These are phyloP conservation scores for Coryphaenoides rupestris DNA, from an alignment of 2,113 vertebrate genomes.

Conservation along the genomic window DNA sequence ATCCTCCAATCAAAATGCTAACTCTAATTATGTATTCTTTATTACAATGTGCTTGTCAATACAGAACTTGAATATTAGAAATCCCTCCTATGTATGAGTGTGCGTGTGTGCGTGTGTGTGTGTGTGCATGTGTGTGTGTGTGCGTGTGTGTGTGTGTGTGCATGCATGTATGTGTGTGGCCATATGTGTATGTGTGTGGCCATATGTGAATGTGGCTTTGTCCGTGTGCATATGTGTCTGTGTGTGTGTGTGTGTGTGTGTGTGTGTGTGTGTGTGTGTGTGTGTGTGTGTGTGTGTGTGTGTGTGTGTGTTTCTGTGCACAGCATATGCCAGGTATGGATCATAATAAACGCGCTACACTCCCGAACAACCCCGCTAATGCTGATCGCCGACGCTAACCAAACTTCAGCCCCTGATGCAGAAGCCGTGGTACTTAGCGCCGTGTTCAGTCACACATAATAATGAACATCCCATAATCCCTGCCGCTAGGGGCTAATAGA, in stretches of 20 bases:
- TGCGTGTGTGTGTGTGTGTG: too few species aligned
- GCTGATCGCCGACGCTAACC: slow-evolving; percentile 30
- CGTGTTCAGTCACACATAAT: slow-evolving; percentile 56
- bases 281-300: slow-evolving; percentile 8
- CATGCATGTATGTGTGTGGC: neutral
- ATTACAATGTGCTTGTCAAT: too few species aligned
- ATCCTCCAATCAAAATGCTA: too few species aligned
- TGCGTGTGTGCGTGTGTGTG: neutral
- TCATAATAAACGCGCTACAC: slow-evolving; percentile 19
- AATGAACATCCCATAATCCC: slow-evolving; percentile 64
- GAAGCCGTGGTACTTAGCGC: slow-evolving; percentile 50
- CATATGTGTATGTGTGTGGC: neutral
- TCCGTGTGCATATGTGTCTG: neutral
- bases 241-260: neutral
- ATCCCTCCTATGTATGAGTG: neutral
- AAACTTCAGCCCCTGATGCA: slow-evolving; percentile 22
- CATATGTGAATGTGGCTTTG: too few species aligned
- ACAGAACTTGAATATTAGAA: too few species aligned
- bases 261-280: slow-evolving; percentile 1
- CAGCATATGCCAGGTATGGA: slow-evolving; percentile 11
- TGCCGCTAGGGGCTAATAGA: slow-evolving; percentile 62
- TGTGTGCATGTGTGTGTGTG: neutral
- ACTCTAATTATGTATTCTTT: too few species aligned
- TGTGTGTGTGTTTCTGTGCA: neutral
- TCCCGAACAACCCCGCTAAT: slow-evolving; percentile 22